phyloP scores from a whole-genome alignment of 2,113 vertebrate genomes.

The Megaleporinus macrocephalus region DNA sequence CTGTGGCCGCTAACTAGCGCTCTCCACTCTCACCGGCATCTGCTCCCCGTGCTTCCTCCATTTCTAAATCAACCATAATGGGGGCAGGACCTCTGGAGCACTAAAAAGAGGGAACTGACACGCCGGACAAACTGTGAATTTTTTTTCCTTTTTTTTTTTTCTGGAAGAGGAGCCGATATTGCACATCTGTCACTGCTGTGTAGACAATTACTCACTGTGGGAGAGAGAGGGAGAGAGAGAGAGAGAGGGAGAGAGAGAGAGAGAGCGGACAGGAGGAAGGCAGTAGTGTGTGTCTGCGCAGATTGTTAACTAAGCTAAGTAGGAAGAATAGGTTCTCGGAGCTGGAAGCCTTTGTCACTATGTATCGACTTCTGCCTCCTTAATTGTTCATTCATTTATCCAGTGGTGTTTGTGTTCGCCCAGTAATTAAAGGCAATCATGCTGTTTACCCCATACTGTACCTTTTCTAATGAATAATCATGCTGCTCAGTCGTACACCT shows the following conservation, averaged over 20 bases:
- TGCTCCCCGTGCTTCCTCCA: constrained; percentile 83
- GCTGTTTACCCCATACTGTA: constrained; percentile 54
- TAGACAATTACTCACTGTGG: constrained; percentile 84
- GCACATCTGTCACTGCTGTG: constrained; percentile 93
- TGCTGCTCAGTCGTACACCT: constrained; percentile 46
- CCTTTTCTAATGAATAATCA: constrained; percentile 56
- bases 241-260: constrained; percentile 60
- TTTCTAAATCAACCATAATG: constrained; percentile 99
- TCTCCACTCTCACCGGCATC: constrained; percentile 78
- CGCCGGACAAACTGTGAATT: constrained; percentile 96
- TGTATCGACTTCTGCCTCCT: constrained; percentile 56
- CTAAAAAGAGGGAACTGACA: constrained; percentile 95
- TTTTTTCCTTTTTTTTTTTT: constrained; percentile 82
- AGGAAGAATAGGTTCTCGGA: constrained; percentile 62
- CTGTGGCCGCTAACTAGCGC: constrained; percentile 73
- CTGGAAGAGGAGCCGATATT: constrained; percentile 90
- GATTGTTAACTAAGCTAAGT: constrained; percentile 72
- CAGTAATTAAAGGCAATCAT: constrained; percentile 60
- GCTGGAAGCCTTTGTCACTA: constrained; percentile 57
- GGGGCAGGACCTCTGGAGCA: constrained; percentile 96
- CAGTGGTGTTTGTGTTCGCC: constrained; percentile 51
- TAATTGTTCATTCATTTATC: constrained; percentile 64
- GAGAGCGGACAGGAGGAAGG: constrained; percentile 53
- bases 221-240: constrained; percentile 60
- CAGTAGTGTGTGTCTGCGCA: constrained; percentile 71